Evolutionary conservation across 92 coral and sea anemone species (phyloP).

Genomic region (Parazoanthus darwini): DNA sequence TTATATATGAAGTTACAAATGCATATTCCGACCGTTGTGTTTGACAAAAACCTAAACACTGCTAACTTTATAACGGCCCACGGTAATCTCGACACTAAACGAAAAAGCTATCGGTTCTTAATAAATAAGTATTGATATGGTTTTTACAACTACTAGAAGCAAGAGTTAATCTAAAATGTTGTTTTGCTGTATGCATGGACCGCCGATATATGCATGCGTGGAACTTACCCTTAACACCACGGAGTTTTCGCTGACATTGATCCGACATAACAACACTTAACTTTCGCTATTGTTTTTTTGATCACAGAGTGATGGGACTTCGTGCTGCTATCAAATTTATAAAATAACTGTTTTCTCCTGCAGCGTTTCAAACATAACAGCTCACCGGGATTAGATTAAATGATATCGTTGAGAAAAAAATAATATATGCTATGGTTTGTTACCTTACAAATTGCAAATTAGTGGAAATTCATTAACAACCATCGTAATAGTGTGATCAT

Average conservation of each 20-base stretch:
- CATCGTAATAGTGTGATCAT: constrained; percentile 9
- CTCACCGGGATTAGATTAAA: constrained; percentile 10
- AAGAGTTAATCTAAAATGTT: background rate
- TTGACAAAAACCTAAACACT: background rate
- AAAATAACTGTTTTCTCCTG: constrained; percentile 15
- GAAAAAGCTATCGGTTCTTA: background rate
- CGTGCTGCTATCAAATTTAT: constrained; percentile 27
- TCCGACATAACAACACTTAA: background rate
- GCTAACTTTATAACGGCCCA: background rate
- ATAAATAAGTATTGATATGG: background rate
- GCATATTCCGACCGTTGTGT: background rate
- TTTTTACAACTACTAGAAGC: background rate
- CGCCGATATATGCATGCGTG: too few species aligned
- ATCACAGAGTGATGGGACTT: constrained; percentile 27
- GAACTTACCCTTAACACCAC: background rate
- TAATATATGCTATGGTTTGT: constrained; percentile 1
- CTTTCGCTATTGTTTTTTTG: background rate
- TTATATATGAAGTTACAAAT: too few species aligned
- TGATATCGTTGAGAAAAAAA: background rate
- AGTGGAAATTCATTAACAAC: constrained; percentile 32
- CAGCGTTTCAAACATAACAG: background rate
- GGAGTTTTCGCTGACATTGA: constrained; percentile 25
- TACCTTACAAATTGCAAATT: constrained; percentile 26
- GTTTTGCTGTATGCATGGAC: background rate
- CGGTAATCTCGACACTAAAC: background rate